These are phyloP conservation scores for Ceratina calcarata DNA, from an alignment of 1,140 invertebrate genomes.

Conservation along the genomic window DNA sequence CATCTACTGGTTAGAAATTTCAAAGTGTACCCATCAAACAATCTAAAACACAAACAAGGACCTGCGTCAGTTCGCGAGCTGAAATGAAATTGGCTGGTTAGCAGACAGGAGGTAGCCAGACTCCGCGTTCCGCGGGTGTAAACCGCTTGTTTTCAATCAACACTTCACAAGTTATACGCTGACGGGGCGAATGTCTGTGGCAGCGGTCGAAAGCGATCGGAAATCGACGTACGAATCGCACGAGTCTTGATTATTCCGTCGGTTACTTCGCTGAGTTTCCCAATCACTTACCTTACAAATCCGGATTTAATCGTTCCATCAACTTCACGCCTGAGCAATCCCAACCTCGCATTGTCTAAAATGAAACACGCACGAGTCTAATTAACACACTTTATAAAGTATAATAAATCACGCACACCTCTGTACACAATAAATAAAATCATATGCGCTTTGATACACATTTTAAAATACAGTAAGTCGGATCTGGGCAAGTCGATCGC, in stretches of 20 bases:
- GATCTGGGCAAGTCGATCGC: too few species aligned
- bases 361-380: background rate
- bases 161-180: background rate
- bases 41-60: too few species aligned
- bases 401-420: too few species aligned
- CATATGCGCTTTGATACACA: too few species aligned
- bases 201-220: background rate
- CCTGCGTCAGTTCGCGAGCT: too few species aligned
- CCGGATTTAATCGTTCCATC: background rate
- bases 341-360: background rate
- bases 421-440: too few species aligned
- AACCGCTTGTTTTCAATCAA: background rate
- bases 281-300: background rate
- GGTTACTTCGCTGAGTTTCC: background rate
- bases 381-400: too few species aligned
- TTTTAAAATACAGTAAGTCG: too few species aligned
- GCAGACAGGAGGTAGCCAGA: slow-evolving; percentile 1
- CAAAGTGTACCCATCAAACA: too few species aligned
- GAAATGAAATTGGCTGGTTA: slow-evolving; percentile 15
- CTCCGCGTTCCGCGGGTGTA: background rate
- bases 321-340: background rate
- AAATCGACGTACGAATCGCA: background rate
- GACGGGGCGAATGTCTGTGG: background rate
- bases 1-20: too few species aligned
- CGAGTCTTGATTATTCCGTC: background rate